phyloP scores from a whole-genome alignment of 1,140 invertebrate genomes.

The Hormaphis cornu region DNA sequence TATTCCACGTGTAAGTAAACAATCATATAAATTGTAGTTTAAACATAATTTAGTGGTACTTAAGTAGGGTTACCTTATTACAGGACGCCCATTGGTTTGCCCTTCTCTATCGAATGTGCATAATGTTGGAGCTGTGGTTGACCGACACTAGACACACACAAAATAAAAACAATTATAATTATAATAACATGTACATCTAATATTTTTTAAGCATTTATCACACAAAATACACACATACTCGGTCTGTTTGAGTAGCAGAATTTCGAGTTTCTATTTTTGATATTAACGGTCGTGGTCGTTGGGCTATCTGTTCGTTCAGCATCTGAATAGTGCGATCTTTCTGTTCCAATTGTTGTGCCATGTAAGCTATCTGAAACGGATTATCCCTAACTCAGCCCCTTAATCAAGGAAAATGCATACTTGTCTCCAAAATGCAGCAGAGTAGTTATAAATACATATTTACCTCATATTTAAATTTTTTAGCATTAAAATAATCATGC shows the following conservation, averaged over 20 bases:
- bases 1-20: background rate
- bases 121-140: constrained; percentile 22
- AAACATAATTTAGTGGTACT: background rate
- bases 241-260: constrained; percentile 63
- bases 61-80: background rate
- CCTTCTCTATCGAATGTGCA: constrained; percentile 31
- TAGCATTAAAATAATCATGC: constrained; percentile 14
- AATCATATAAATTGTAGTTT: background rate
- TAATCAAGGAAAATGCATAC: constrained; percentile 26
- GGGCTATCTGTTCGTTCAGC: constrained; percentile 49
- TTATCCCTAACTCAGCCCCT: constrained; percentile 25
- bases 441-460: background rate
- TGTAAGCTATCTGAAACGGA: constrained; percentile 41
- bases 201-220: background rate
- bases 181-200: background rate
- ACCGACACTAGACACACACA: constrained; percentile 5
- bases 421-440: constrained; percentile 10
- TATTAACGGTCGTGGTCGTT: constrained; percentile 38
- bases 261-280: constrained; percentile 46
- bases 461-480: constrained; percentile 2
- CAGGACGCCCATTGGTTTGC: constrained; percentile 11
- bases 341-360: constrained; percentile 56
- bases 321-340: constrained; percentile 57
- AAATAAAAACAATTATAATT: background rate
- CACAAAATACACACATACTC: constrained; percentile 44